These are phyloP conservation scores for Neolamprologus sp. DNA, from an alignment of 2,113 vertebrate genomes.

Conservation along the genomic window DNA sequence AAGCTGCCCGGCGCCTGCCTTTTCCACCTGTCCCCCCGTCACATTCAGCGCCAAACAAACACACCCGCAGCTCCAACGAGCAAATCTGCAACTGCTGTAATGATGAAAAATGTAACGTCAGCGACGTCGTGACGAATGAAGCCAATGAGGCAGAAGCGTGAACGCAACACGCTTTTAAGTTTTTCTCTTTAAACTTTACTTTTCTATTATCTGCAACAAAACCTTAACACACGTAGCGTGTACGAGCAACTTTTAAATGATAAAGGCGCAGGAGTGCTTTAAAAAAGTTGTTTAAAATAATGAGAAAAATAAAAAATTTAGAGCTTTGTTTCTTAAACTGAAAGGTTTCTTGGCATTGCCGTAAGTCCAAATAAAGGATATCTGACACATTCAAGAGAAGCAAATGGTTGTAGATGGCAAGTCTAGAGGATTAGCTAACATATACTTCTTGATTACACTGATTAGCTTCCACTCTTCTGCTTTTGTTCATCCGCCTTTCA, in stretches of 20 bases:
- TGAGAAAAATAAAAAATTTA: accelerated
- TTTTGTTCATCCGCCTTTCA: background rate
- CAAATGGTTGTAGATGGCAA: background rate
- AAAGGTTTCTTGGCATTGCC: background rate
- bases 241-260: background rate
- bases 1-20: constrained; percentile 1
- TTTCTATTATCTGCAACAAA: background rate
- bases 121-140: accelerated
- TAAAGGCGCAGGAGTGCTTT: background rate
- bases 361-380: background rate
- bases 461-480: background rate
- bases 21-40: constrained; percentile 38
- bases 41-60: constrained; percentile 9
- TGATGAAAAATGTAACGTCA: background rate
- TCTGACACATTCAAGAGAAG: background rate
- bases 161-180: accelerated
- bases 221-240: background rate
- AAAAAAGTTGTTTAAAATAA: background rate
- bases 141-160: background rate
- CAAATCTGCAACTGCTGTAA: background rate
- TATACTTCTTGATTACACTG: background rate
- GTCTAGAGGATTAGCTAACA: background rate
- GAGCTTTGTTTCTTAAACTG: background rate
- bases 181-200: background rate
- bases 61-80: background rate